Evolutionary conservation across 2,113 vertebrate genomes (phyloP).

Genomic region (Python bivittatus): DNA sequence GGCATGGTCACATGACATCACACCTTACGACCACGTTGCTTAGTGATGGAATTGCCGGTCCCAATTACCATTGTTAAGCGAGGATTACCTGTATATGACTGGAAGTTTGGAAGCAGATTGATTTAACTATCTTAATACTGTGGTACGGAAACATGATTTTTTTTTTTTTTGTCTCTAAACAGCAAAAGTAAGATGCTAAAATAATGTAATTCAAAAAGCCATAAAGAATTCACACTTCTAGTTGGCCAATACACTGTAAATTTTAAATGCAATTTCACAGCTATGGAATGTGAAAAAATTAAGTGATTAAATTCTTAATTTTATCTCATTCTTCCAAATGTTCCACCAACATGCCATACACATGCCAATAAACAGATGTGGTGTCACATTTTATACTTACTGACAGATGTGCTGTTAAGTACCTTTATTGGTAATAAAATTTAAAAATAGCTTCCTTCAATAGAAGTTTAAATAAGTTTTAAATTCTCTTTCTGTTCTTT

Average conservation of each 20-base stretch:
- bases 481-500: conserved; percentile 4
- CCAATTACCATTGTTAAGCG: neutral
- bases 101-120: neutral
- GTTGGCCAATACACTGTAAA: neutral
- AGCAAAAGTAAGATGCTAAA: neutral
- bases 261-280: conserved; percentile 17
- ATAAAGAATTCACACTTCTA: conserved; percentile 1
- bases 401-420: conserved; percentile 24
- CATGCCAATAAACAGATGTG: rapidly evolving
- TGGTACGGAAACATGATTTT: neutral
- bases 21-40: neutral
- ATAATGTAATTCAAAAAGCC: neutral
- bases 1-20: neutral
- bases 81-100: neutral
- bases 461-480: conserved; percentile 19
- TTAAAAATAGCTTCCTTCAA: neutral
- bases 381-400: neutral
- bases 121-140: neutral
- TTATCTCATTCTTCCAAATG: neutral
- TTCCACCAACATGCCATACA: neutral
- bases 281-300: conserved; percentile 9
- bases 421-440: neutral
- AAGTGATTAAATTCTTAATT: neutral
- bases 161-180: neutral
- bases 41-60: neutral